Percentiles rank a stretch among this genome's conserved stretches.
phyloP scores from a whole-genome alignment of 2,797 vertebrate genomes.

The Ibycter americanus region DNA sequence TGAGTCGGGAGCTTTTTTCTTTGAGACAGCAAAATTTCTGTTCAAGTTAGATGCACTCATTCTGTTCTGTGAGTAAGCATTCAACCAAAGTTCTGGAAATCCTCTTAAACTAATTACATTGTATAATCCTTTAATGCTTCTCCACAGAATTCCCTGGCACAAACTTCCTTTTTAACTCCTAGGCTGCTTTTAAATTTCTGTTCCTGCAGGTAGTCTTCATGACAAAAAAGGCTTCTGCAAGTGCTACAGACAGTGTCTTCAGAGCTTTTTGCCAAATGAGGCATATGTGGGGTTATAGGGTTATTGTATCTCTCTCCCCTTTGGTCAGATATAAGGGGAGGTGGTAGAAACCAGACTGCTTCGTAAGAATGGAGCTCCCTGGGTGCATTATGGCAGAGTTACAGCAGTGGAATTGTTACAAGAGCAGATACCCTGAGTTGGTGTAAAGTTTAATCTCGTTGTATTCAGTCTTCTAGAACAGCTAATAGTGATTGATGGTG shows the following conservation, averaged over 20 bases:
- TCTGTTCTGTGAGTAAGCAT: background rate
- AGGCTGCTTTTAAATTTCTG: background rate
- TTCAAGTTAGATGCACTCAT: background rate
- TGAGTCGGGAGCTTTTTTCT: background rate
- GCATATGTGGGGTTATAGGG: rapidly evolving
- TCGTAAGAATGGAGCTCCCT: background rate
- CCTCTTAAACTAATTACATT: background rate
- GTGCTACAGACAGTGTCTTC: background rate
- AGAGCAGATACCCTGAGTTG: background rate
- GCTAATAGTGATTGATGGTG: background rate
- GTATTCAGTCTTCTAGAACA: background rate
- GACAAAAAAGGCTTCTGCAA: background rate
- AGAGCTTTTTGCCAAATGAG: background rate
- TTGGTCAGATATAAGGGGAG: background rate
- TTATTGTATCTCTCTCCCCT: background rate
- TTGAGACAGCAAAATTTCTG: background rate
- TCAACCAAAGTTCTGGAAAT: background rate
- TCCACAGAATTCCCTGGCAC: background rate
- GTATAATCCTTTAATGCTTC: background rate
- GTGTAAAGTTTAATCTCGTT: rapidly evolving
- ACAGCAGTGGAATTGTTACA: background rate
- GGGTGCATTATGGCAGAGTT: background rate
- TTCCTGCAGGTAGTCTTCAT: background rate
- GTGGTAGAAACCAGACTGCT: background rate
- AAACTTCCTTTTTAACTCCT: background rate